Evolutionary conservation across 2,797 vertebrate species (phyloP).

Genomic region (Austrolebias charrua): DNA sequence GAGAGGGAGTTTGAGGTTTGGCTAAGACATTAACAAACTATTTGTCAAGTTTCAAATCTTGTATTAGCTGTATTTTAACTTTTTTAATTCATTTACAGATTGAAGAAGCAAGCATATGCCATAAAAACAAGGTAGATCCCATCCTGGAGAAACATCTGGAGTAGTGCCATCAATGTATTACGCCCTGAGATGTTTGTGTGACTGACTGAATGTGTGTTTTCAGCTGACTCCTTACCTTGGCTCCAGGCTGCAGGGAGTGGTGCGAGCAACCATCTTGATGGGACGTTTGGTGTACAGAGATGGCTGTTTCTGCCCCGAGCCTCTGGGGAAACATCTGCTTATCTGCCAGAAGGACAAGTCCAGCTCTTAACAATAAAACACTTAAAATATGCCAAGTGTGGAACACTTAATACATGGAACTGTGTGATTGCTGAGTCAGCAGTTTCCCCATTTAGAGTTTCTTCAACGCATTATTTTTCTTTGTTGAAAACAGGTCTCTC

Average conservation of each 20-base stretch:
- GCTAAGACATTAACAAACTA: constrained; percentile 1
- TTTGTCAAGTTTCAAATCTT: background rate
- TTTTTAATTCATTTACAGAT: constrained; percentile 66
- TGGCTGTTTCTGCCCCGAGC: constrained; percentile 73
- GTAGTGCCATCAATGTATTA: background rate
- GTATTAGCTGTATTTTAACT: background rate
- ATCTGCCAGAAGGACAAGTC: constrained; percentile 45
- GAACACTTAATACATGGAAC: too few species aligned
- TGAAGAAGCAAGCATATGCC: constrained; percentile 73
- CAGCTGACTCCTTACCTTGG: constrained; percentile 85
- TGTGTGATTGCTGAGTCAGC: too few species aligned
- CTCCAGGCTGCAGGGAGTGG: constrained; percentile 72
- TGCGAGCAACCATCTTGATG: constrained; percentile 77
- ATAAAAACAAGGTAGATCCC: constrained; percentile 82
- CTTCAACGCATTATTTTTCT: too few species aligned
- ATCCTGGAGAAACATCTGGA: background rate
- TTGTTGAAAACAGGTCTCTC: too few species aligned
- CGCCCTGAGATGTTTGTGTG: background rate
- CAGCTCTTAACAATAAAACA: constrained; percentile 21
- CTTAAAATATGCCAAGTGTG: too few species aligned
- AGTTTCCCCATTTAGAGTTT: too few species aligned
- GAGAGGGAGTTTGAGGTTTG: constrained; percentile 81
- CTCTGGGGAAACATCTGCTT: constrained; percentile 78
- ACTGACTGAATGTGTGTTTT: constrained; percentile 11
- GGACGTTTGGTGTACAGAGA: constrained; percentile 81